Base-by-base conservation (phyloP, 2,888 invertebrate species). In the Amiota minor region DNA sequence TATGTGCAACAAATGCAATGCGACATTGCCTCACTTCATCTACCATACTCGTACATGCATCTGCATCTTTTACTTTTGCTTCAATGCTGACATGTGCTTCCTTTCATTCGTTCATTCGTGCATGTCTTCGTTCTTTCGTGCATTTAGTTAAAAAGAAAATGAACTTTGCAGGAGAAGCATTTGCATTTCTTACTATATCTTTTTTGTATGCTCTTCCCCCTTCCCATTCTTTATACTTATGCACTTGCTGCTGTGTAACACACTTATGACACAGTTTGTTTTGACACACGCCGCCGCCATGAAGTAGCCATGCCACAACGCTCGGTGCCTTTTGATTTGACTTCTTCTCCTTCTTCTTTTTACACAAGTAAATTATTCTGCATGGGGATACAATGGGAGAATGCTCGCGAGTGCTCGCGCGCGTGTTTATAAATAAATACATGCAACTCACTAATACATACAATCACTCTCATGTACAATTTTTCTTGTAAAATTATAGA, bases 351-450 rank as follows among this genome's bases (percentile, higher is more conserved):
- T 35, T 8, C 6, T 4, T 35, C 85, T 6, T 35, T 35, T 6
- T 23, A 35, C 35, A 35, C 35, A 35, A 35, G 35, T 35, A 35
- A 35, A 35, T 35, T 35, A 3, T 23, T 1, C 23, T 23, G 35
- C 35, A 35, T 35, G 35, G 6, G 6, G 6, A 35, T 35, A 6
- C 35, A 35, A 35, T 35, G 6, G 35, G 35, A 1, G 6, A 35
- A 79, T 71, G 75, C 75, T 82, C 83, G 81, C 81, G 83, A 77
- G 80, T 80, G 83, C 23, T 53, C 14, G 46, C 67, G 49, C 45
- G 67, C 18, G 80, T 85, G 81, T 84, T 84, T 85, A 83, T 85
- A 83, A 84, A 83, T 84, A 83, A 81, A 84, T 80, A 80, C 72
- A 53, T 11, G 53, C 14, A n/a, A n/a, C n/a, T n/a, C n/a, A n/a